These are phyloP conservation scores for Spisula solida DNA, from an alignment of 2,888 invertebrate species.

Conservation along the genomic window DNA sequence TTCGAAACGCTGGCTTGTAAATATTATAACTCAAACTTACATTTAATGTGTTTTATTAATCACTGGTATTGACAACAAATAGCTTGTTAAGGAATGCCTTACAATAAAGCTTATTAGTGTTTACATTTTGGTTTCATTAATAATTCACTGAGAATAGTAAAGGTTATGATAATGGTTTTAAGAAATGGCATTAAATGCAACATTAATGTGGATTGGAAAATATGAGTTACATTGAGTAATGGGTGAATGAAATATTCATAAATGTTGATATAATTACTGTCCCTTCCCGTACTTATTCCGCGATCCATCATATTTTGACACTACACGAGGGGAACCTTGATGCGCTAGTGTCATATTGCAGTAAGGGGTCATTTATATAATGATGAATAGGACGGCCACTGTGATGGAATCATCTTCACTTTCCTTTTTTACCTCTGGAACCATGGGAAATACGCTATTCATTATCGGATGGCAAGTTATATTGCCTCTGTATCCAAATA, in stretches of 20 bases:
- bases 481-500: conserved; percentile 30
- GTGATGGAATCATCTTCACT: conserved; percentile 1
- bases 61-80: no score
- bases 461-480: conserved; percentile 45
- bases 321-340: neutral
- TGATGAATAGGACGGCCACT: neutral
- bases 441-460: conserved; percentile 45
- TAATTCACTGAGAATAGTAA: neutral
- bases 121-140: neutral
- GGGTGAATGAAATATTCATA: conserved; percentile 20
- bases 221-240: conserved; percentile 12
- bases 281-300: neutral
- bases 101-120: neutral
- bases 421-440: conserved; percentile 9
- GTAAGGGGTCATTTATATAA: neutral
- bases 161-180: neutral
- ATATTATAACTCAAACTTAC: no score
- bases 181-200: neutral
- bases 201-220: neutral
- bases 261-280: neutral
- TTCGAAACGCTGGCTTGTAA: no score
- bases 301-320: conserved; percentile 15
- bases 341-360: neutral
- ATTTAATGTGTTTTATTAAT: no score
- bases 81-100: no score